Percentiles rank a stretch among this genome's conserved stretches.
Conservation (phyloP, 2,888 invertebrate species). For the Blastobasis lacticolella region DNA sequence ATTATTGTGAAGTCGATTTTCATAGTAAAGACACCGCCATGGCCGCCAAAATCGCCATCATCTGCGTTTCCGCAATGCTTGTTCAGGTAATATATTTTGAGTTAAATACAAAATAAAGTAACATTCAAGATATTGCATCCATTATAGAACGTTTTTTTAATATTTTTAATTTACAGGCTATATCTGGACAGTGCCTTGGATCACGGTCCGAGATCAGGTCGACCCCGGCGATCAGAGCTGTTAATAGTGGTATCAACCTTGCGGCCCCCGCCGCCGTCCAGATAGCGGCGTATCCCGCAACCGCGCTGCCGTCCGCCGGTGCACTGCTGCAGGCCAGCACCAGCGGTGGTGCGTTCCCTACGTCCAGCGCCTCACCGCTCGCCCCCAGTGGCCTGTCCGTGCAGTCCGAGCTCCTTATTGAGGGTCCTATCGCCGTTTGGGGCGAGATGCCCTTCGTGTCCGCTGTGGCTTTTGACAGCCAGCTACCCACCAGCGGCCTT, state of each 20-base stretch:
- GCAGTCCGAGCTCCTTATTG: not conserved
- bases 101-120: too few species aligned
- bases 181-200: not conserved
- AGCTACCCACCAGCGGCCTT: too few species aligned
- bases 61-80: constrained; percentile 8
- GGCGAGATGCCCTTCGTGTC: not conserved
- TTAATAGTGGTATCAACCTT: too few species aligned
- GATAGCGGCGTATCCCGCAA: too few species aligned
- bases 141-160: too few species aligned
- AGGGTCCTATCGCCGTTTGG: not conserved
- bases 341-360: constrained; percentile 17
- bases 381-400: constrained; percentile 24
- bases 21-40: not conserved
- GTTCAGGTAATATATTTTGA: constrained; percentile 5
- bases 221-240: too few species aligned
- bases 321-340: not conserved
- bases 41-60: constrained; percentile 4
- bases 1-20: constrained; percentile 1
- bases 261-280: too few species aligned
- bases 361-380: constrained; percentile 28
- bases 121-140: too few species aligned
- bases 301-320: too few species aligned
- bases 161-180: too few species aligned
- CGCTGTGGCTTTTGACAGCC: not conserved
- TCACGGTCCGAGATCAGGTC: not conserved